Evolutionary conservation across 2,888 invertebrate genomes (phyloP).

Genomic region (Bombyx huttoni): DNA sequence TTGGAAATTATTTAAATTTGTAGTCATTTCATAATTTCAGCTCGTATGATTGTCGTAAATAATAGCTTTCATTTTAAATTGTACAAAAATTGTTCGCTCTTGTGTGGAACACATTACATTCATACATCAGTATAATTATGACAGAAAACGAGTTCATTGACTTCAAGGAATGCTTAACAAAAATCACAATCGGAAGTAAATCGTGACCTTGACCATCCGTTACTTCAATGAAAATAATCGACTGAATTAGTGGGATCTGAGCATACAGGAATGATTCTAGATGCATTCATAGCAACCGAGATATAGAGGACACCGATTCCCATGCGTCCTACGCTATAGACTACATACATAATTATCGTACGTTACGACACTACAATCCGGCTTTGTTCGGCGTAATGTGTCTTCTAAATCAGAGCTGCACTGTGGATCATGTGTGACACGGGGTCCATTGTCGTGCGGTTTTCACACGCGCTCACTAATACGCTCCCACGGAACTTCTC

Average conservation of each 20-base stretch:
- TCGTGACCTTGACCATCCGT: not conserved
- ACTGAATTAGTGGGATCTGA: not conserved
- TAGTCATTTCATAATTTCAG: too few species aligned
- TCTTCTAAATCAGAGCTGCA: slow-evolving; percentile 59
- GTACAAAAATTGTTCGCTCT: too few species aligned
- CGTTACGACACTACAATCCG: slow-evolving; percentile 45
- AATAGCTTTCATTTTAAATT: too few species aligned
- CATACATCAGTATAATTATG: too few species aligned
- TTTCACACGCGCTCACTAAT: slow-evolving; percentile 65
- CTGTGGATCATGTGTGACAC: slow-evolving; percentile 40
- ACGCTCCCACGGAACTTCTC: slow-evolving; percentile 47
- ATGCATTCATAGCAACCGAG: slow-evolving; percentile 1
- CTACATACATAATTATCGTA: slow-evolving; percentile 46
- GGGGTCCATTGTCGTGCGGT: slow-evolving; percentile 43
- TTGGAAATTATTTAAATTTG: too few species aligned
- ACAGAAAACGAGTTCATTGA: too few species aligned
- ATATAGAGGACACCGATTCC: slow-evolving; percentile 29
- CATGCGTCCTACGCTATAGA: slow-evolving; percentile 56
- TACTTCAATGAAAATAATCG: not conserved
- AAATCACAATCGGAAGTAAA: too few species aligned
- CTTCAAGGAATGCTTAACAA: too few species aligned
- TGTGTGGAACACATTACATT: too few species aligned
- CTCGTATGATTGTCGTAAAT: too few species aligned
- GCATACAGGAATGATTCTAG: not conserved
- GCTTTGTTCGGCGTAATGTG: slow-evolving; percentile 61